phyloP scores from a whole-genome alignment of 2,888 invertebrate species.

The Charanyca ferruginea region DNA sequence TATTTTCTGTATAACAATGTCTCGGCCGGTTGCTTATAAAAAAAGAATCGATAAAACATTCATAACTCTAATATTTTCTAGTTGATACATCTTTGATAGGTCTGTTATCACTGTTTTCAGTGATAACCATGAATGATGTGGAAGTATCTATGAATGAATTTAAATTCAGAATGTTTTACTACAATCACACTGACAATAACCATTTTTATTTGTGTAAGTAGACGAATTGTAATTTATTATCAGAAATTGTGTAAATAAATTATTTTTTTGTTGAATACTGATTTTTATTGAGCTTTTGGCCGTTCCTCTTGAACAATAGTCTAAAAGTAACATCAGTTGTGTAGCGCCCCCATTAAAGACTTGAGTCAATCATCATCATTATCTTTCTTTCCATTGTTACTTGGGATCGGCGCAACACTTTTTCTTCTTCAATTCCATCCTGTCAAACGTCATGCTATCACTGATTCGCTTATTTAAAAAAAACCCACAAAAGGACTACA shows the following conservation, averaged over 20 bases:
- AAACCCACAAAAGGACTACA: no score
- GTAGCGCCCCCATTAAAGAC: no score
- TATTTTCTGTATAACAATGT: constrained; percentile 3
- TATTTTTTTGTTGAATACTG: constrained; percentile 50
- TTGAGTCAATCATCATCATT: no score
- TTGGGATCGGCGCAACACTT: no score
- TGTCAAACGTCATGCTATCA: no score
- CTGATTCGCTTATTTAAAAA: no score
- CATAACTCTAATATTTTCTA: background rate
- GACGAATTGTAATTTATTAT: constrained; percentile 60
- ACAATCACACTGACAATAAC: constrained; percentile 58
- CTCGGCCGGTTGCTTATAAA: background rate
- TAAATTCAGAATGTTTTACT: constrained; percentile 37
- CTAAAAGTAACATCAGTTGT: no score
- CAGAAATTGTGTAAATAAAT: constrained; percentile 57
- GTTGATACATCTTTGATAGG: constrained; percentile 1
- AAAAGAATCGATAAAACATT: background rate
- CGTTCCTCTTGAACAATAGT: background rate
- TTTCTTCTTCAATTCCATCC: no score
- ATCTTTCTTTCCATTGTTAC: no score
- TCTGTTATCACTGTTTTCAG: background rate
- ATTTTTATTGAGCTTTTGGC: background rate
- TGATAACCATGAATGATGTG: background rate
- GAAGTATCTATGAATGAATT: background rate
- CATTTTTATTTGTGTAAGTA: constrained; percentile 53